Evolutionary conservation across 2,113 vertebrate species (phyloP).

Genomic region (Octodon degus): DNA sequence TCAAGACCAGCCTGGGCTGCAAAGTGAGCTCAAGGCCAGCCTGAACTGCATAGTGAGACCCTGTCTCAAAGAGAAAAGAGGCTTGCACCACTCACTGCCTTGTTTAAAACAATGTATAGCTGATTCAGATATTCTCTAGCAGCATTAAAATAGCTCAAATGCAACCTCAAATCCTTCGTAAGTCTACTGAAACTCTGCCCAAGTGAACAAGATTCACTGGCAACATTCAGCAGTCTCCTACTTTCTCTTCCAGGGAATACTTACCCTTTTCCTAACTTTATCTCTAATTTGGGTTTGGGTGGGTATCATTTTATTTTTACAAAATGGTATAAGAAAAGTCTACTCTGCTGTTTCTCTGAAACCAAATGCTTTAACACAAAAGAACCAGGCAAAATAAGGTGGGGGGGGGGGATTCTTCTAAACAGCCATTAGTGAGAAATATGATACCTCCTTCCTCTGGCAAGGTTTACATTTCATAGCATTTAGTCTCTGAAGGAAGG

Average conservation of each 20-base stretch:
- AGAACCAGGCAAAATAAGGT: not conserved
- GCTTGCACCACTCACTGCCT: constrained; percentile 50
- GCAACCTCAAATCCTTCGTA: constrained; percentile 20
- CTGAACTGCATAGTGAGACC: too few species aligned
- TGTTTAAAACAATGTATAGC: constrained; percentile 49
- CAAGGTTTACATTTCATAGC: constrained; percentile 54
- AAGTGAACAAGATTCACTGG: not conserved
- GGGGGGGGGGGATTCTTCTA: not conserved
- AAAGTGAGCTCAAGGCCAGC: too few species aligned
- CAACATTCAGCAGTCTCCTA: constrained; percentile 6
- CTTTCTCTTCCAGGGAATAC: constrained; percentile 29
- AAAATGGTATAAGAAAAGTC: constrained; percentile 16
- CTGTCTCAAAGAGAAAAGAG: not conserved
- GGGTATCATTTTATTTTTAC: constrained; percentile 58
- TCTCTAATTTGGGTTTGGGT: constrained; percentile 6
- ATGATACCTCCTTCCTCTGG: constrained; percentile 46
- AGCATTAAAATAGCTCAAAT: not conserved
- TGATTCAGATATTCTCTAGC: constrained; percentile 53
- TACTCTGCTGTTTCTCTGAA: not conserved
- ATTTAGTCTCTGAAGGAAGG: constrained; percentile 28
- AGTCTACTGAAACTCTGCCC: not conserved
- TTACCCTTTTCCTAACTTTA: not conserved
- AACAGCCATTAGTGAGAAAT: constrained; percentile 68
- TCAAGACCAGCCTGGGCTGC: too few species aligned
- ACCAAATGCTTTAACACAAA: constrained; percentile 54